phyloP scores from a whole-genome alignment of 2,113 vertebrate species.

The Hiodon alosoides region DNA sequence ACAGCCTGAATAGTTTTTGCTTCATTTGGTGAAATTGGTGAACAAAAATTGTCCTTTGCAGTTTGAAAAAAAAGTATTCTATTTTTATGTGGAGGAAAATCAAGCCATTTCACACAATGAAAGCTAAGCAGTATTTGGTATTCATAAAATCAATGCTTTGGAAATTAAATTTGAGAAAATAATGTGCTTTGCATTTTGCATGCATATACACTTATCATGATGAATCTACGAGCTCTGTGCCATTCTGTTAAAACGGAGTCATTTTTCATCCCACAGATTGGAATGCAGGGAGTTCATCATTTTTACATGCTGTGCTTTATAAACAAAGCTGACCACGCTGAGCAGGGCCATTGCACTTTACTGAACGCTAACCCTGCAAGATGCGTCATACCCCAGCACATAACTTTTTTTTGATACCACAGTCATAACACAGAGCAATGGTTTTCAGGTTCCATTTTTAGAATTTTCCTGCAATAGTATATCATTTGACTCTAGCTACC shows the following conservation, averaged over 20 bases:
- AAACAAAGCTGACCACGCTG: not conserved
- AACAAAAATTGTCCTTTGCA: not conserved
- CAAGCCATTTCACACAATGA: not conserved
- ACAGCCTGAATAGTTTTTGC: too few species aligned
- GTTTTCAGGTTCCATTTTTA: too few species aligned
- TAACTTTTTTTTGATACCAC: too few species aligned
- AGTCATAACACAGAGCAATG: too few species aligned
- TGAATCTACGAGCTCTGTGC: conserved; percentile 3
- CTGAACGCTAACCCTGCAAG: not conserved
- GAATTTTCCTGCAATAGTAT: too few species aligned
- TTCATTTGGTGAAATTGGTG: too few species aligned
- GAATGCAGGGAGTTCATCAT: not conserved
- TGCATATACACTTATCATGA: conserved; percentile 4
- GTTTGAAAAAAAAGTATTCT: not conserved
- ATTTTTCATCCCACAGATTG: conserved; percentile 10
- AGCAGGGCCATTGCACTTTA: not conserved
- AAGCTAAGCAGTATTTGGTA: conserved; percentile 8
- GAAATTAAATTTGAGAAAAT: conserved; percentile 14
- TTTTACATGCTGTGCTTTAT: not conserved
- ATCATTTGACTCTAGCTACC: too few species aligned
- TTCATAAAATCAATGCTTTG: conserved; percentile 17
- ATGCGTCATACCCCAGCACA: too few species aligned
- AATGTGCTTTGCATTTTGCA: conserved; percentile 3
- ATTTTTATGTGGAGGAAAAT: not conserved
- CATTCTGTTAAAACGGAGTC: not conserved